Evolutionary conservation across 2,888 invertebrate genomes (phyloP).

Genomic region (Orthonevra nobilis): DNA sequence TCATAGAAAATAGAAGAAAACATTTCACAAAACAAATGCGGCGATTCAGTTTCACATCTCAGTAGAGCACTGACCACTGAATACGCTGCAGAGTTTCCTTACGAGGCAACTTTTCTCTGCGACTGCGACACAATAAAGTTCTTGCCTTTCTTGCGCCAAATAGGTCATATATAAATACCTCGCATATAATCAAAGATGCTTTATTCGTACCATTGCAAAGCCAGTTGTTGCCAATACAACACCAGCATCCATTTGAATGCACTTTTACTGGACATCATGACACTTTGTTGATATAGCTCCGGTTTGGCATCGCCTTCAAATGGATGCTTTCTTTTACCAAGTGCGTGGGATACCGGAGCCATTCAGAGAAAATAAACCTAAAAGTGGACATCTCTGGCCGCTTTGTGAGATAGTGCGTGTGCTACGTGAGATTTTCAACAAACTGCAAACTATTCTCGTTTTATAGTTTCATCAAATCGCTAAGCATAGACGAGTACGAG

Average conservation of each 20-base stretch:
- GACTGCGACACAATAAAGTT: constrained; percentile 31
- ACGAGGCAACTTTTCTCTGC: constrained; percentile 21
- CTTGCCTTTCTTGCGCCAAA: constrained; percentile 41
- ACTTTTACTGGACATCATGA: constrained; percentile 24
- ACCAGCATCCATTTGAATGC: constrained; percentile 30
- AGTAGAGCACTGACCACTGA: background rate
- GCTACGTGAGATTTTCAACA: constrained; percentile 40
- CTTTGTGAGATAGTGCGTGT: constrained; percentile 5
- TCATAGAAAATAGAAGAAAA: too few species aligned
- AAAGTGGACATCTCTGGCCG: constrained; percentile 9
- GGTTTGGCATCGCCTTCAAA: constrained; percentile 5
- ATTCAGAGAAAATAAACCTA: constrained; percentile 22
- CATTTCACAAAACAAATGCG: background rate
- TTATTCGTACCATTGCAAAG: constrained; percentile 1
- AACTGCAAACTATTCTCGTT: constrained; percentile 49
- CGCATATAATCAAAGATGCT: constrained; percentile 34
- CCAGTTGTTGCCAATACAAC: background rate
- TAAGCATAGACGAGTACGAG: constrained; percentile 17
- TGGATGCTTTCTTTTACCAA: constrained; percentile 5
- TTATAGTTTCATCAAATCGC: constrained; percentile 44
- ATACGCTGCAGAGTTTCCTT: background rate
- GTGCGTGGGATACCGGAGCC: constrained; percentile 36
- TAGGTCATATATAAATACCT: constrained; percentile 53
- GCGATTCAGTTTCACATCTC: constrained; percentile 3
- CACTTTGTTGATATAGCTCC: background rate